Percentiles rank a stretch among this genome's conserved stretches.
phyloP scores from a whole-genome alignment of 2,113 vertebrate genomes.

The Neopipo cinnamomea region DNA sequence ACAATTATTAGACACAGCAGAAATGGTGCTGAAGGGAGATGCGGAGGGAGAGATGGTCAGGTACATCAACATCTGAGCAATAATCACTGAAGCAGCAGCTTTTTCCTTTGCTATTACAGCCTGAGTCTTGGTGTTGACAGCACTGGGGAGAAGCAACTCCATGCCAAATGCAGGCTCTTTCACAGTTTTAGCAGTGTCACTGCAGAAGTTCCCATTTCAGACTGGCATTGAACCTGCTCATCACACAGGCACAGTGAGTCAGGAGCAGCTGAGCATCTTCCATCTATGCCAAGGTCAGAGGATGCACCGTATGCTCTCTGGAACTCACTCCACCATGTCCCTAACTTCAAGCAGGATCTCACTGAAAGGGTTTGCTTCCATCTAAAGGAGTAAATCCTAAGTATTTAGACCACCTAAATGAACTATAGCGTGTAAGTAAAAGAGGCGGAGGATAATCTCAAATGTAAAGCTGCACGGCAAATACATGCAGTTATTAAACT shows the following conservation, averaged over 20 bases:
- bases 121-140: constrained; percentile 26
- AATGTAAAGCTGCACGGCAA: not conserved
- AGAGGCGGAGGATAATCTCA: not conserved
- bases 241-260: not conserved
- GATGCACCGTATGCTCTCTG: fast-evolving
- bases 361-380: not conserved
- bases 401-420: not conserved
- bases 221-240: not conserved
- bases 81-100: constrained; percentile 28
- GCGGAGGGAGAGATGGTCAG: not conserved
- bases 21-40: not conserved
- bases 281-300: fast-evolving
- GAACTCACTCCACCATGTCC: not conserved
- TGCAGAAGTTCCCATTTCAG: not conserved
- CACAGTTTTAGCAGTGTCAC: not conserved
- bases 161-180: not conserved
- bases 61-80: not conserved
- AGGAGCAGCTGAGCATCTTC: not conserved
- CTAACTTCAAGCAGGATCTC: not conserved
- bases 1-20: constrained; percentile 26
- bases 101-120: not conserved
- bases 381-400: not conserved
- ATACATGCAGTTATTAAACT: not conserved
- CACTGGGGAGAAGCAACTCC: not conserved
- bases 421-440: not conserved